Evolutionary conservation across 1,140 invertebrate genomes (phyloP).

Genomic region (Brachionus paranguensis): DNA sequence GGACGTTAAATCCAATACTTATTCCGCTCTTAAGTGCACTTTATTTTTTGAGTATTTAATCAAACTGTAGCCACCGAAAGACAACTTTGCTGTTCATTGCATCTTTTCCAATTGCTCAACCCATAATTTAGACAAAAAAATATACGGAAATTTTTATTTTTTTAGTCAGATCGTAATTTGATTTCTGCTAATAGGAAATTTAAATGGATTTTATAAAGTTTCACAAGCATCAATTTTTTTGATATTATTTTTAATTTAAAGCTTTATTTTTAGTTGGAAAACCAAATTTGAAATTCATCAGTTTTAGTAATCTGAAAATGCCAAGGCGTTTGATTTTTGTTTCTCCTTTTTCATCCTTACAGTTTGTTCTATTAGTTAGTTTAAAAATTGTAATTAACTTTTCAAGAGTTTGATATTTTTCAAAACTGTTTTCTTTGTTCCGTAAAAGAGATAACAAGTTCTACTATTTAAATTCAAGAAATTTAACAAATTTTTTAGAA

Average conservation of each 20-base stretch:
- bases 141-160: background rate
- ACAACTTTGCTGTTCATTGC: background rate
- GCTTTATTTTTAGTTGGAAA: background rate
- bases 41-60: background rate
- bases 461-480: background rate
- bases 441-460: background rate
- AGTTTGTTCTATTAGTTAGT: background rate
- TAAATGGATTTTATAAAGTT: conserved; percentile 18
- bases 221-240: conserved; percentile 18
- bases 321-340: background rate
- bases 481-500: background rate
- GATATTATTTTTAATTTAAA: background rate
- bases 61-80: background rate
- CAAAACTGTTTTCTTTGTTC: background rate
- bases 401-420: background rate
- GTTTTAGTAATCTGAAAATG: background rate
- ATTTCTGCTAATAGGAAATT: conserved; percentile 6
- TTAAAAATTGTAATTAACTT: background rate
- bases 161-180: background rate
- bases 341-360: background rate
- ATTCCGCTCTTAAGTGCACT: background rate
- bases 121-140: background rate
- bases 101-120: background rate
- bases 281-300: background rate
- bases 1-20: background rate